Evolutionary conservation across 2,113 vertebrate species (phyloP).

Genomic region (Pycnonotus jocosus): DNA sequence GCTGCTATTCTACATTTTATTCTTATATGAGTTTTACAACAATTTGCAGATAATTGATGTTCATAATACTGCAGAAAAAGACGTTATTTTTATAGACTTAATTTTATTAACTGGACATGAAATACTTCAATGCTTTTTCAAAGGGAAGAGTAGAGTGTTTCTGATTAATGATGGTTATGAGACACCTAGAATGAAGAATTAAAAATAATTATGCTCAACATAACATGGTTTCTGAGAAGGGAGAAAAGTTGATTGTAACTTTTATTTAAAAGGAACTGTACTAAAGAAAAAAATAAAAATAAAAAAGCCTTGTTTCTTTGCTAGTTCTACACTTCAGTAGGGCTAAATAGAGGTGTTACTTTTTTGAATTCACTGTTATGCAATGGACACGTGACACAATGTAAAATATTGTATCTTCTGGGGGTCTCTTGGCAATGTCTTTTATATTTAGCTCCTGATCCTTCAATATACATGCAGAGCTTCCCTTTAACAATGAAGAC

Average conservation of each 20-base stretch:
- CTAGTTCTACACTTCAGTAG: background rate
- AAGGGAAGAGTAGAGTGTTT: background rate
- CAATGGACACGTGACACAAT: background rate
- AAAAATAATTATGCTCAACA: background rate
- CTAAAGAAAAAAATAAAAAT: background rate
- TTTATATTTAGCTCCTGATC: background rate
- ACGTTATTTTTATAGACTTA: background rate
- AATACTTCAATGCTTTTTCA: background rate
- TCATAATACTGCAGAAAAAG: background rate
- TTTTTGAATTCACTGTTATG: background rate
- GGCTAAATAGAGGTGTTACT: background rate
- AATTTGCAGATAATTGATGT: background rate
- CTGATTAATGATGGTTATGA: background rate
- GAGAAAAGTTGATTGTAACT: background rate
- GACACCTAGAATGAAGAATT: background rate
- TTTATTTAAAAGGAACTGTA: background rate
- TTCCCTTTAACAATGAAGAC: background rate
- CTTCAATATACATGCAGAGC: background rate
- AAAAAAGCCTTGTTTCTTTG: background rate
- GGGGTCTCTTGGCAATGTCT: background rate
- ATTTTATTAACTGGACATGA: background rate
- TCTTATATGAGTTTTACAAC: background rate
- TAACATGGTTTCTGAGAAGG: background rate
- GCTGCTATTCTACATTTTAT: background rate
- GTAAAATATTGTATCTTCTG: background rate